Percentiles rank a stretch among this genome's conserved stretches.
Evolutionary conservation across 2,888 invertebrate genomes (phyloP).

Genomic region (Thecocarcelia acutangulata): DNA sequence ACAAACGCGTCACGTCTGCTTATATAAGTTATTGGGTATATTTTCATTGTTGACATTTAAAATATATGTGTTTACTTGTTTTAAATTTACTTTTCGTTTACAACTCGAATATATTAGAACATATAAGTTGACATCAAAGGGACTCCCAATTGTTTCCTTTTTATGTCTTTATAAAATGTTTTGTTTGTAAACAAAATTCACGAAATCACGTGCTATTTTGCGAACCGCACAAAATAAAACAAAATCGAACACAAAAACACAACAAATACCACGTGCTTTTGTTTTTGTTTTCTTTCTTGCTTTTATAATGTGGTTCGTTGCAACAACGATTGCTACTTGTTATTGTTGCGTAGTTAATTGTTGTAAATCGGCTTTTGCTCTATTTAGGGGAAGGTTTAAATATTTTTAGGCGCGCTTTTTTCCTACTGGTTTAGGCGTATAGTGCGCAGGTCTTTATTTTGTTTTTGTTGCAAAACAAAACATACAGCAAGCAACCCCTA

Average conservation of each 20-base stretch:
- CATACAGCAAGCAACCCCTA: slow-evolving; percentile 51
- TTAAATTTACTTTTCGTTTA: not conserved
- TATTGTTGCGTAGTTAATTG: slow-evolving; percentile 18
- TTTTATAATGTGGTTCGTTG: not conserved
- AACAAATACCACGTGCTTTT: slow-evolving; percentile 58
- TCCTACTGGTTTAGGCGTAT: slow-evolving; percentile 59
- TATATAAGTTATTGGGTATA: not conserved
- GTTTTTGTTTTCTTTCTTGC: slow-evolving; percentile 20
- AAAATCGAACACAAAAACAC: slow-evolving; percentile 11
- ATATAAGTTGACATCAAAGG: slow-evolving; percentile 42
- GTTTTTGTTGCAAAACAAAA: slow-evolving; percentile 33
- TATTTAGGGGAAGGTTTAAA: slow-evolving; percentile 66
- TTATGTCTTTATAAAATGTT: not conserved
- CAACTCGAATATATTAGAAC: slow-evolving; percentile 34
- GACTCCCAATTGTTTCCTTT: slow-evolving; percentile 15
- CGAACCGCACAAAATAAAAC: slow-evolving; percentile 19
- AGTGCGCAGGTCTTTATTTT: slow-evolving; percentile 60
- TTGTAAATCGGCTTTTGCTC: slow-evolving; percentile 37
- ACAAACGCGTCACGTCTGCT: not conserved
- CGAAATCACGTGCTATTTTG: slow-evolving; percentile 50
- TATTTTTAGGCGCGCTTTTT: slow-evolving; percentile 67
- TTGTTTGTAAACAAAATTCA: slow-evolving; percentile 62
- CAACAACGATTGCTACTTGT: slow-evolving; percentile 11
- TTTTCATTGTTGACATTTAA: not conserved
- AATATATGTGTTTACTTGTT: not conserved